A percentile compares a stretch with the other conserved stretches of the same genome.
phyloP scores from a whole-genome alignment of 2,113 vertebrate genomes.

The Grammomys dolichurus region DNA sequence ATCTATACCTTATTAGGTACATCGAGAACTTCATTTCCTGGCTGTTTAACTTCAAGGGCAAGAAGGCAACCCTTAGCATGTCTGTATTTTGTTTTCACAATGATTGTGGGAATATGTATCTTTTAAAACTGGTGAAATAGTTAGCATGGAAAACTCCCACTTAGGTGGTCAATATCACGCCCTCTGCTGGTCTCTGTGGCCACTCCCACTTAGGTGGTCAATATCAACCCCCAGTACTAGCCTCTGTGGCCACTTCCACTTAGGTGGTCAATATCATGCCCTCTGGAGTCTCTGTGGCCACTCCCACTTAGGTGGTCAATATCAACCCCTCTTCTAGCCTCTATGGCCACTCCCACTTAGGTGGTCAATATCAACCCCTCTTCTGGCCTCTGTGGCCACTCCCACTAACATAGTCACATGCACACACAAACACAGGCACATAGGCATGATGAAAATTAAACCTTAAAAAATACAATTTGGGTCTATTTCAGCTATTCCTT shows the following conservation, averaged over 20 bases:
- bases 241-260: no score
- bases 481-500: not conserved
- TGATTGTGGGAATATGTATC: not conserved
- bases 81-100: constrained; percentile 22
- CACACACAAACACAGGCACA: not conserved
- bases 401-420: no score
- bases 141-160: not conserved
- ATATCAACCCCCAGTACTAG: not conserved
- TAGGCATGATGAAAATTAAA: not conserved
- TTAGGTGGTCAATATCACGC: no score
- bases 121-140: not conserved
- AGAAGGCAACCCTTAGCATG: not conserved
- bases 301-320: no score
- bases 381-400: not conserved
- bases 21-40: not conserved
- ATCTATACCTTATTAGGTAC: not conserved
- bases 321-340: not conserved
- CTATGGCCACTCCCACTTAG: no score
- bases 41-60: not conserved
- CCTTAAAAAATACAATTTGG: not conserved
- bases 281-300: not conserved
- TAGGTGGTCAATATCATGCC: no score
- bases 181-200: not conserved
- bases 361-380: not conserved
- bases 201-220: not conserved